Evolutionary conservation across 2,113 vertebrate genomes (phyloP), one percentile per base, ranked within the genome.

Genomic region (Probosciger aterrimus): DNA sequence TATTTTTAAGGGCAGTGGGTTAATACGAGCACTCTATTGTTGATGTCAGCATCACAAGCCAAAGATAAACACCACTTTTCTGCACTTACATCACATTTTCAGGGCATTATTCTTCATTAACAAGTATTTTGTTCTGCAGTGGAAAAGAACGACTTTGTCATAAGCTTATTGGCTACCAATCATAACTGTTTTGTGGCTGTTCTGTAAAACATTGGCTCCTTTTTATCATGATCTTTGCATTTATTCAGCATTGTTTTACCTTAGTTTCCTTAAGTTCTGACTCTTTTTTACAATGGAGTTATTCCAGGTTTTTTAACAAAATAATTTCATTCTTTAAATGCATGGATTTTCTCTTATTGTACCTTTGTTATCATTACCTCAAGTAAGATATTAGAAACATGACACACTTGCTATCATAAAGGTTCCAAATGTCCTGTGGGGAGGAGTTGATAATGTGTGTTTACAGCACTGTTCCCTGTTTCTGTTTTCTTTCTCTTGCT

Each of bases 1-100:
- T 97, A 96, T 97, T 98, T 98, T 97, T 96, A 97, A 97, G 96
- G 95, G 90, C 95, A 88, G 44, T 80, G 62, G 83, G 94, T 95
- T 98, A 97, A 96, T 93, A 96, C 76, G 92, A 49, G 82, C 96
- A 90, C 43, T 49, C 77, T 82, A 33, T 90, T 96, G 94, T 97
- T 96, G 97, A 98, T 96, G 96, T 96, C 96, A 97, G 95, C 75
- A 90, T 95, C 96, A 74, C 85, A 95, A 97, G 71, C 62, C 87
- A 96, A 97, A 98, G 95, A 97, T 97, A 97, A 97, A 98, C 96
- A 96, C 17, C 53, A 39, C 89, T 73, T 79, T 92, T 82, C 95
- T 94, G 83, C 82, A 93, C 89, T 96, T 91, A 91, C 91, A 95
- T 97, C 94, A 97, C 88, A 95, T 93, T 95, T 84, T 67, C 82